Evolutionary conservation across 2,888 invertebrate species (phyloP), one percentile per base, ranked within the genome.

Genomic region (Drepana falcataria): DNA sequence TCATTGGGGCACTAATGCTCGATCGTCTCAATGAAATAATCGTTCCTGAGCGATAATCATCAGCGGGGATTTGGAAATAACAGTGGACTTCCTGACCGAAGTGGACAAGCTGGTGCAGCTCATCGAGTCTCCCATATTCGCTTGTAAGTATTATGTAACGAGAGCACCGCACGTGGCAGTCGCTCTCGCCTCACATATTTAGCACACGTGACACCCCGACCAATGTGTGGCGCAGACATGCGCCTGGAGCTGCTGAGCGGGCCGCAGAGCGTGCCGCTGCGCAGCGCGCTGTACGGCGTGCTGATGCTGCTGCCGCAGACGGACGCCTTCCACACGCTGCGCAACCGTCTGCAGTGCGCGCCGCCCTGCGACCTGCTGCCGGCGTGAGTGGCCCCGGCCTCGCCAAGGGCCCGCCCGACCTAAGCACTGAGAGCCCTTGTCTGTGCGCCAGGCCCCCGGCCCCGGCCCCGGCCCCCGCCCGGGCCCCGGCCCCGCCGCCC

Each of bases 111-210:
- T 99, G 59, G 97, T 99, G 49, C 99, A 99, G 81, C 92, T 99
- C 7, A 95, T 99, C 55, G 99, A 99, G 89, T 99, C 99, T 9
- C 99, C 99, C 2, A 99, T 99, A 81, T 99, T 99, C 86, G 98
- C 99, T 55, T 98, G 99, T 98, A 91, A 95, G 97, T 85, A 65
- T 51, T 44, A n/a, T 1, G 4, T 5, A n/a, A 5, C 47, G n/a
- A 47, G 7, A 47, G 7, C 3, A 21, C 21, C 21, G 21, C 21
- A 21, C 21, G 21, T 1, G 21, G n/a, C n/a, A n/a, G n/a, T n/a
- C n/a, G n/a, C n/a, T n/a, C n/a, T 21, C 21, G 21, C 21, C 21
- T 21, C 21, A 0, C 1, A 47, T 47, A 9, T 2, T 54, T 57
- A 55, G 59, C 37, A 37, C 37, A 37, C 5, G 1, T 4, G 1